Evolutionary conservation across 2,113 vertebrate genomes (phyloP), one percentile per base, ranked within the genome.

Genomic region (Symphodus melops): DNA sequence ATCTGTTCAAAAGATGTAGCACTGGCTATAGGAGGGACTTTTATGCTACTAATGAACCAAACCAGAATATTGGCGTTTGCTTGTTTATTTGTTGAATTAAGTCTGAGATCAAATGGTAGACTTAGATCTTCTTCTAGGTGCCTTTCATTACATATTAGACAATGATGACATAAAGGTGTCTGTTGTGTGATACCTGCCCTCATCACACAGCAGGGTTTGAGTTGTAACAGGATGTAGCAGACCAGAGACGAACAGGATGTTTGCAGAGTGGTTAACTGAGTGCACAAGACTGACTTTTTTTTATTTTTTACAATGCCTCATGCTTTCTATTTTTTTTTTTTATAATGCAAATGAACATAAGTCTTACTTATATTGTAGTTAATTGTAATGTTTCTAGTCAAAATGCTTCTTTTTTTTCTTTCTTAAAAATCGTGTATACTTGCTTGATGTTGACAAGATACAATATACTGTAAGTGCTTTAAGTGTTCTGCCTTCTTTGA

Each of bases 221-320:
- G 62, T 3, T 68, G 71, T 25, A 51, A 68, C 88, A 86, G 89
- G 83, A 85, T 84, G 82, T 41, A 59, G 46, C 19, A 51, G 37
- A 20, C 62, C 53, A 20, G 17, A 63, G 64, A 36, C 60, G 65
- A 51, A 81, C 89, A 88, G 88, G 84, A 91, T 92, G 87, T 89
- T 83, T 86, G 84, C 77, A 64, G 17, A 78, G 80, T 37, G 67
- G 49, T 83, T 82, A 72, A 56, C 19, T 3, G 5, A 20, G 37
- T 65, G 57, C 63, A 76, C 11, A 11, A 60, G 48, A 61, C 46
- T 14, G 14, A 44, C 42, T 25, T 25, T n/a, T n/a, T 3, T 21
- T 9, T 51, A 11, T 42, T 72, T 79, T 71, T 75, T 5, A 75
- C 23, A 28, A 42, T 14, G 1, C 1, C 2, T 25, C 23, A 36